Base-by-base conservation (phyloP, 2,797 vertebrate species). In the Ctenopoma multispine region DNA sequence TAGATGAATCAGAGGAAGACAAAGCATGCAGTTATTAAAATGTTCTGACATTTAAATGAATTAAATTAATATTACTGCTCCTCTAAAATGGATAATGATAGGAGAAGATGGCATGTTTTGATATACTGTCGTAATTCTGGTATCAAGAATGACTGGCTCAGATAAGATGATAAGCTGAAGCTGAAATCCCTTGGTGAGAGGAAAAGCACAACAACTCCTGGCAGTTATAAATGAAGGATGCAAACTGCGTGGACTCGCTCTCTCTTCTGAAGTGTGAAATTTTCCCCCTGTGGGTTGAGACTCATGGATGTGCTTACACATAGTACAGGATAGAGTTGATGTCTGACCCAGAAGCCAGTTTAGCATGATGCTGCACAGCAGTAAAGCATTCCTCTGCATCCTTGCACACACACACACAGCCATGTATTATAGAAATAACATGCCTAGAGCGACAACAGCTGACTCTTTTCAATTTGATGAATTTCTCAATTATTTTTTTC, bases 361-460 rank as follows among this genome's bases (percentile, higher is more conserved):
- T 7, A 56, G 80, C 61, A 77, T 76, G 51, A 67, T 44, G 63
- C 79, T 84, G 81, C 82, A 77, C 72, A 58, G 29, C 57, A 41
- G 44, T 14, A 20, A 43, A 59, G 27, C 17, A 51, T 56, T 66
- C 38, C 47, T 46, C 68, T 58, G 50, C 38, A 63, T 53, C 56
- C 9, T 31, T 59, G 31, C 29, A 55, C 54, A 41, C 6, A 3
- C 57, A 36, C 6, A 2, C 60, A 15, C 17, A 24, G 14, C 24
- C 60, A 58, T 23, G 47, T 29, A 54, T 43, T 40, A 59, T n/a
- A 56, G 12, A 29, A 13, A 1, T 5, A 11, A 55, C 5, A 27
- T 27, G 4, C 27, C 4, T 31, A 14, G 2, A 0, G 7, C 24
- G 31, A 20, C 17, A 27, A 49, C 12, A 31, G 10, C 44, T 21